Conservation (phyloP, 1,140 invertebrate species). For the Drosophila sproati region DNA sequence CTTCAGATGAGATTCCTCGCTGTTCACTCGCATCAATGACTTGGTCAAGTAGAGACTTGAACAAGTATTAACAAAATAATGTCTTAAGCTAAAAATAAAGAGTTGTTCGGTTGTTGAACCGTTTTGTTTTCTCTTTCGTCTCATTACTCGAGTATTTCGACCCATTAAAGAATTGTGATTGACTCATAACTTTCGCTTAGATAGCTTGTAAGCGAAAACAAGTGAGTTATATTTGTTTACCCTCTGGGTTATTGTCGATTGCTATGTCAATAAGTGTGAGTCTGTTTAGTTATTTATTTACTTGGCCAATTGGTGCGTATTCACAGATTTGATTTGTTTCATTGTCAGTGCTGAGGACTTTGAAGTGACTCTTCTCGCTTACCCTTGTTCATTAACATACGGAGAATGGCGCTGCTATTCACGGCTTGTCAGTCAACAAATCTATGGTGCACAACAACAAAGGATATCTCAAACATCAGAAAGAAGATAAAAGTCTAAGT, state of each 20-base stretch:
- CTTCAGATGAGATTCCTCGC: background rate
- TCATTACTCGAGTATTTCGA: background rate
- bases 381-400: conserved; percentile 69
- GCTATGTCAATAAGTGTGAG: conserved; percentile 19
- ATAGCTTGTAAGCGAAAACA: conserved; percentile 11
- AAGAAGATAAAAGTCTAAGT: conserved; percentile 42
- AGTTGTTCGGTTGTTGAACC: background rate
- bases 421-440: conserved; percentile 43
- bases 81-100: background rate
- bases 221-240: conserved; percentile 11
- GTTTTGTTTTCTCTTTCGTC: background rate
- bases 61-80: background rate
- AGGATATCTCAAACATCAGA: conserved; percentile 25
- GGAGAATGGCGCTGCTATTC: conserved; percentile 7
- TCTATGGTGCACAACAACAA: conserved; percentile 59
- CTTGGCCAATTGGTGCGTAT: conserved; percentile 54
- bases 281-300: conserved; percentile 40
- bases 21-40: background rate
- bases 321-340: conserved; percentile 65
- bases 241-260: background rate
- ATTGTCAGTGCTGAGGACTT: conserved; percentile 46
- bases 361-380: conserved; percentile 47
- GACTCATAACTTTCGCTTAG: background rate
- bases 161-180: background rate
- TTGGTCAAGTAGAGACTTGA: background rate